Conservation (phyloP, 2,797 vertebrate genomes). For the Siniperca undulata region DNA sequence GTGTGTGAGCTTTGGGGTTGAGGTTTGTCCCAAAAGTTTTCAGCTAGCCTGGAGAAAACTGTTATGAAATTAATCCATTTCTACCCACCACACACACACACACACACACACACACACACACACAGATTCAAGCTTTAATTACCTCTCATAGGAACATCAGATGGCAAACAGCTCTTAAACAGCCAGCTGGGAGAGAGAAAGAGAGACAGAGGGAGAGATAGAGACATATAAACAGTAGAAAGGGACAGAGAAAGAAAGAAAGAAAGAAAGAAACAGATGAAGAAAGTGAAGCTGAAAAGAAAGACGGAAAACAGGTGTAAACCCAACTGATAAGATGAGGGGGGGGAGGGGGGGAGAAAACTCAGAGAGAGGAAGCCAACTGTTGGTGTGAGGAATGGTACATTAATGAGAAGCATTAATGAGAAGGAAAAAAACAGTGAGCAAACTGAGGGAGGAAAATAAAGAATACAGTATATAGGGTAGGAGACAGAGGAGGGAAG, state of each 20-base stretch:
- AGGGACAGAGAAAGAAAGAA: constrained; percentile 2
- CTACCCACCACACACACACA: constrained; percentile 32
- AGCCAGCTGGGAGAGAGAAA: constrained; percentile 79
- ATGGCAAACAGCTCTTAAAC: constrained; percentile 87
- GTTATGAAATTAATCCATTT: constrained; percentile 67
- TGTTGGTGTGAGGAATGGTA: background rate
- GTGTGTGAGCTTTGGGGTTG: constrained; percentile 3
- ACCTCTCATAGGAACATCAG: constrained; percentile 85
- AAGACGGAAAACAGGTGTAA: background rate
- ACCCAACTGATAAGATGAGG: constrained; percentile 16
- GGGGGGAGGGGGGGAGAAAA: constrained; percentile 6
- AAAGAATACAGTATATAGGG: constrained; percentile 51
- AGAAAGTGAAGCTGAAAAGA: constrained; percentile 3
- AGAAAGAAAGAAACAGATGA: background rate
- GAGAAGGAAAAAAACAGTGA: constrained; percentile 12
- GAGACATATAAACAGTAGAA: constrained; percentile 13
- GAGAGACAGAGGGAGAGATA: constrained; percentile 26
- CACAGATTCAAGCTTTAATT: constrained; percentile 81
- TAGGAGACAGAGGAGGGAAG: constrained; percentile 49
- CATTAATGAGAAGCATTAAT: background rate
- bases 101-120: constrained; percentile 28
- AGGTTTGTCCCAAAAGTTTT: constrained; percentile 50
- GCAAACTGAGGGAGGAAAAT: constrained; percentile 23
- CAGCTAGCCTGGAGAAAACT: constrained; percentile 41
- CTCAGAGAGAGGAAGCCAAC: constrained; percentile 14